Evolutionary conservation across 2,888 invertebrate species (phyloP), one percentile per base, ranked within the genome.

Genomic region (Hipparchia sbordonii): DNA sequence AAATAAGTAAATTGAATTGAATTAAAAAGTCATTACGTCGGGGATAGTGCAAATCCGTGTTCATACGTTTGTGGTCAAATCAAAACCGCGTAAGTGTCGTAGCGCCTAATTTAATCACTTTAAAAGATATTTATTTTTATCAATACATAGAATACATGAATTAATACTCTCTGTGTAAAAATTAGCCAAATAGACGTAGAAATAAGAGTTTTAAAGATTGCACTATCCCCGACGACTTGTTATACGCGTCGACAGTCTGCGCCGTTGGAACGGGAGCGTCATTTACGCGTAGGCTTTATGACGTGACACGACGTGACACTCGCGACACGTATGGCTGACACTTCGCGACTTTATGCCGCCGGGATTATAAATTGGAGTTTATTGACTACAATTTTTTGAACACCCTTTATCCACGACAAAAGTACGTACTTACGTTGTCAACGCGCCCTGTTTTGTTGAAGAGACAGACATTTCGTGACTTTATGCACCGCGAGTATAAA

Each of bases 281-380:
- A 46, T 51, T 39, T 48, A 52, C 9, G 63, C 63, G 23, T 8
- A 7, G 66, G 57, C 65, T 73, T 75, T 75, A 75, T 69, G 48
- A 75, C 3, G 75, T 73, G 75, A 51, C 72, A 71, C 63, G 48
- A 75, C 3, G 75, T 73, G 75, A 51, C 72, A 71, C 63, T 71
- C 60, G 23, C 56, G 73, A 71, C 66, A 61, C 59, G 72, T 66
- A 65, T 65, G 60, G 67, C 70, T 67, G 72, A 60, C 67, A 67
- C 71, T 70, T 73, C 67, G 67, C 48, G 70, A 72, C 67, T 71
- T 51, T 63, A 71, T 70, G 60, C 56, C 56, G 59, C 46, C 48
- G n/a, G 48, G 56, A 46, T 57, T 57, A 48, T 67, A 67, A 67
- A 67, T 13, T 67, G 54, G 46, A 67, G 67, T 67, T 67, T 75